Evolutionary conservation across 2,113 vertebrate species (phyloP).

Genomic region (Tragulus kanchil): DNA sequence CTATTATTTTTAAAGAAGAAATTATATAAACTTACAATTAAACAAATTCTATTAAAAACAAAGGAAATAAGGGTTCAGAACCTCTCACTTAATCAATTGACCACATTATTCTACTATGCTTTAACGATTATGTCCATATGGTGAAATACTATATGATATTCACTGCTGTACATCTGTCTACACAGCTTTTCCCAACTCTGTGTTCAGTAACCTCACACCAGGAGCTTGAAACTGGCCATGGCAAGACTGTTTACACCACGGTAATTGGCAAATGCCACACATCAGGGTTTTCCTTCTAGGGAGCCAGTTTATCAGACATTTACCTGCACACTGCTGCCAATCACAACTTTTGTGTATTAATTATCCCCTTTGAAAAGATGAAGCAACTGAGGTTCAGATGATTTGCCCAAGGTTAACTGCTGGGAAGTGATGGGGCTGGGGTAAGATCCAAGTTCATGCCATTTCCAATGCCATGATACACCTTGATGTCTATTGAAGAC

Average conservation of each 20-base stretch:
- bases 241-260: background rate
- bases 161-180: too few relatives aligned
- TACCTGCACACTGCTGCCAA: background rate
- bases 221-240: background rate
- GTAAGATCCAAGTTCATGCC: background rate
- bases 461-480: background rate
- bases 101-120: background rate
- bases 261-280: background rate
- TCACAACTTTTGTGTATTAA: background rate
- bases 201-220: background rate
- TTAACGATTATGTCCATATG: background rate
- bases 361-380: background rate
- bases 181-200: background rate
- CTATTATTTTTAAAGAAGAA: background rate
- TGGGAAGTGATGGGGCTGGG: background rate
- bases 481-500: background rate
- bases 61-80: slow-evolving; percentile 22
- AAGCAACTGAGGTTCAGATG: background rate
- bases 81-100: background rate
- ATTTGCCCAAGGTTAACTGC: slow-evolving; percentile 45
- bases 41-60: background rate
- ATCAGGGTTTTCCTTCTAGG: background rate
- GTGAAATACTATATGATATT: background rate
- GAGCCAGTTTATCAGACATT: background rate
- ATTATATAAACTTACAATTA: background rate